These are phyloP conservation scores for Diachasma alloeum DNA, from an alignment of 1,140 invertebrate species.

Conservation along the genomic window DNA sequence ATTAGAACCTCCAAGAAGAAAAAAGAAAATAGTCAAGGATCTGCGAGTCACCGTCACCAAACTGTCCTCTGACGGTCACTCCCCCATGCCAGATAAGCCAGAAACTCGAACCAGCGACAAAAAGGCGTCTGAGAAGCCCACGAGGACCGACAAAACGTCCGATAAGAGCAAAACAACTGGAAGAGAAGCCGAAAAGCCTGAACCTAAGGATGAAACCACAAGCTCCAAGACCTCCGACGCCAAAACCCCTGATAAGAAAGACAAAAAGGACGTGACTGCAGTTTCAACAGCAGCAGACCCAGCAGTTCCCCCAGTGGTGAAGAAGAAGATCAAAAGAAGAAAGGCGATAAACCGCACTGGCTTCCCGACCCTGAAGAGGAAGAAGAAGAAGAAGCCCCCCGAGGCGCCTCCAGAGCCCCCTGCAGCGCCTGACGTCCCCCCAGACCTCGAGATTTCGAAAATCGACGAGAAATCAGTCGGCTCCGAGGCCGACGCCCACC, in stretches of 20 bases:
- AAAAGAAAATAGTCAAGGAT: conserved; percentile 67
- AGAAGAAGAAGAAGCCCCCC: conserved; percentile 74
- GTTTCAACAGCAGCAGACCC: conserved; percentile 20
- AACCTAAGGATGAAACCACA: neutral
- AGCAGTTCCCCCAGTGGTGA: conserved; percentile 45
- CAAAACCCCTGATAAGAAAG: conserved; percentile 35
- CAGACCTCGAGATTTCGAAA: conserved; percentile 28
- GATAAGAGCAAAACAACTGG: neutral
- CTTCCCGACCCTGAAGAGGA: conserved; percentile 85
- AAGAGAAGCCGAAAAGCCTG: neutral
- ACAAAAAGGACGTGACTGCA: conserved; percentile 13
- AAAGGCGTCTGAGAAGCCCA: neutral
- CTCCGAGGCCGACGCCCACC: conserved; percentile 43
- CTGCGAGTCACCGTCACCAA: conserved; percentile 67
- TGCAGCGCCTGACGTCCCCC: conserved; percentile 30
- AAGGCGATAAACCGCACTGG: conserved; percentile 85
- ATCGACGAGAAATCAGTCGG: conserved; percentile 28
- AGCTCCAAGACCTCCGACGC: conserved; percentile 48
- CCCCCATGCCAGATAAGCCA: conserved; percentile 25
- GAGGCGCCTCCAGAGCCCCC: conserved; percentile 26
- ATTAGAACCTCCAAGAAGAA: conserved; percentile 59
- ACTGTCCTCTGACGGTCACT: conserved; percentile 55
- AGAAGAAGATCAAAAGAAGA: conserved; percentile 76
- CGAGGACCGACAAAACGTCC: neutral
- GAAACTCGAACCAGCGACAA: neutral